phyloP scores from a whole-genome alignment of 1,140 invertebrate species.

The Globodera rostochiensis region DNA sequence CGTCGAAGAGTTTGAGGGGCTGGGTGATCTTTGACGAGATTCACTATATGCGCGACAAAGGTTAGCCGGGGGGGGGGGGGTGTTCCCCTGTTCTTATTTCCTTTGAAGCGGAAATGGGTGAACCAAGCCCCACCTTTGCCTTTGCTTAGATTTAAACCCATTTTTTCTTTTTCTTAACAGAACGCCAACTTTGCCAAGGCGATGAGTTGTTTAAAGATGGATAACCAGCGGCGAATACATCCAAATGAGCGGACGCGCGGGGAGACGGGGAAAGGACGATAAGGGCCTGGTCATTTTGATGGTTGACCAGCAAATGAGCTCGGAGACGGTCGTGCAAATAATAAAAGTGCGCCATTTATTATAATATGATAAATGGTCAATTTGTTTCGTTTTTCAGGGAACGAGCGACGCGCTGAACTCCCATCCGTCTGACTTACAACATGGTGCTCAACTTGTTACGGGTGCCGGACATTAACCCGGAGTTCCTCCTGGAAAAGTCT shows the following conservation, averaged over 20 bases:
- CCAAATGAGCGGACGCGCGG: constrained; percentile 97
- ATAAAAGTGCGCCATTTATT: constrained; percentile 73
- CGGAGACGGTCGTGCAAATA: constrained; percentile 79
- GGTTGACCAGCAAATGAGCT: constrained; percentile 94
- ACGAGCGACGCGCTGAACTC: constrained; percentile 94
- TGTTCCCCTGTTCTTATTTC: no score
- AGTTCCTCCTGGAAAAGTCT: constrained; percentile 96
- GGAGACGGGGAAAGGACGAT: constrained; percentile 91
- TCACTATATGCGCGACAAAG: constrained; percentile 98
- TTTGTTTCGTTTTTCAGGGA: constrained; percentile 69
- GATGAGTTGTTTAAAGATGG: constrained; percentile 35
- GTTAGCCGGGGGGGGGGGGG: constrained; percentile 45
- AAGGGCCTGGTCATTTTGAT: constrained; percentile 97
- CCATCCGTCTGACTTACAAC: constrained; percentile 98
- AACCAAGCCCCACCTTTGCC: no score
- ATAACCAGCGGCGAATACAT: constrained; percentile 95
- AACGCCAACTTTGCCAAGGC: constrained; percentile 70
- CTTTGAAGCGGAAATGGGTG: no score
- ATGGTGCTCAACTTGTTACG: constrained; percentile 94
- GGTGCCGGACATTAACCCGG: constrained; percentile 98
- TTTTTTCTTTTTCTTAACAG: constrained; percentile 65
- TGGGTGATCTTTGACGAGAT: constrained; percentile 99
- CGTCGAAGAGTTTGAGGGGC: constrained; percentile 92
- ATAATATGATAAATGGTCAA: no score
- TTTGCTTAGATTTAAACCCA: no score